Conservation (phyloP, 2,888 invertebrate species). For the Scaptodrosophila latifasciaeformis region DNA sequence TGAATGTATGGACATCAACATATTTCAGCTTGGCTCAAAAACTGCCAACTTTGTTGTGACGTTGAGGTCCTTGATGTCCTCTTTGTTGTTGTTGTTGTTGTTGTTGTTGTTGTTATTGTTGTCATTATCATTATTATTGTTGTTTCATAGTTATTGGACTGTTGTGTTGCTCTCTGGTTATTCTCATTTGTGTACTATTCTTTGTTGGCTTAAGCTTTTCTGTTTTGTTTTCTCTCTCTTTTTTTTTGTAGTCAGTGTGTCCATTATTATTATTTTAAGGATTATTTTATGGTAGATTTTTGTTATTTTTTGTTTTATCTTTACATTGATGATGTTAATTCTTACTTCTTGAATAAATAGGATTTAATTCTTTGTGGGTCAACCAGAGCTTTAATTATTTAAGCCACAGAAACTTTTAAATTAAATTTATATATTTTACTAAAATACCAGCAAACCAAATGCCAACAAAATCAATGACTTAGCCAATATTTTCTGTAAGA, state of each 20-base stretch:
- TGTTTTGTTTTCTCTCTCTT: conserved; percentile 33
- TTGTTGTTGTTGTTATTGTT: conserved; percentile 27
- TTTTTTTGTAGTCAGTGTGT: no score
- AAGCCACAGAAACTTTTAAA: no score
- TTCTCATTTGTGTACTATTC: background rate
- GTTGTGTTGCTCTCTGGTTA: conserved; percentile 47
- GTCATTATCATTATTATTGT: conserved; percentile 42
- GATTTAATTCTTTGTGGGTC: no score
- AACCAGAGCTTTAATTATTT: no score
- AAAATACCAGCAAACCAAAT: no score
- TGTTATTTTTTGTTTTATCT: no score
- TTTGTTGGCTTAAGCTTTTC: conserved; percentile 3
- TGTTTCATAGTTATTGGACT: conserved; percentile 39
- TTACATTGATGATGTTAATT: no score
- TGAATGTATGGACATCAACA: conserved; percentile 22
- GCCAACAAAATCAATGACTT: no score
- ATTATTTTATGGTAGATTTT: conserved; percentile 44
- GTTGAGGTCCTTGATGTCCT: conserved; percentile 21
- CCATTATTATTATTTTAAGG: conserved; percentile 63
- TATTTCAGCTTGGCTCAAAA: conserved; percentile 39
- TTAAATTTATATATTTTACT: no score
- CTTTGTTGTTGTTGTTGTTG: conserved; percentile 12
- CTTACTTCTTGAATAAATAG: no score
- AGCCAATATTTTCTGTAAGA: no score
- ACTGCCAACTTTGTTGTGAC: no score